These are phyloP conservation scores for Andricus quercusramuli DNA, from an alignment of 2,888 invertebrate species.

Conservation along the genomic window DNA sequence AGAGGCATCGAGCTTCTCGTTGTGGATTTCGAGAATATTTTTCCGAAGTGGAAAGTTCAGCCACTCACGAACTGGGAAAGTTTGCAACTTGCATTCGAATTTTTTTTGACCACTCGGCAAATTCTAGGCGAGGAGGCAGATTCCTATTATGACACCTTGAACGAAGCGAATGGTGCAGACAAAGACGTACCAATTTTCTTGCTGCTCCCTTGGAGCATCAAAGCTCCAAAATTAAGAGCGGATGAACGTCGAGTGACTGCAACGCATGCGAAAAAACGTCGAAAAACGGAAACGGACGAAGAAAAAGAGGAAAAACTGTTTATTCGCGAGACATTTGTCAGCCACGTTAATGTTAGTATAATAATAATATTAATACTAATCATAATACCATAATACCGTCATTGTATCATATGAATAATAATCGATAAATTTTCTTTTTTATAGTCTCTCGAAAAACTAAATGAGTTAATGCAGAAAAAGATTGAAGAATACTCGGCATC, in stretches of 20 bases:
- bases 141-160: not conserved
- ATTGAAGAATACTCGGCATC: not conserved
- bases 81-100: conserved; percentile 4
- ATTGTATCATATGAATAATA: not conserved
- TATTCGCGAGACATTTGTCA: conserved; percentile 41
- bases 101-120: not conserved
- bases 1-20: conserved; percentile 18
- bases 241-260: not conserved
- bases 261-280: conserved; percentile 4
- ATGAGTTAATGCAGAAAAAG: not conserved
- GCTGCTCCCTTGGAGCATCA: conserved; percentile 25
- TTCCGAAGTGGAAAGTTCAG: conserved; percentile 10
- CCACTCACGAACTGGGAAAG: conserved; percentile 22
- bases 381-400: too few relatives aligned
- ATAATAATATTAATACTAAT: not conserved
- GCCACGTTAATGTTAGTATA: conserved; percentile 41
- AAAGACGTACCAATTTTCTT: conserved; percentile 25
- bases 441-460: conserved; percentile 11
- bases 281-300: conserved; percentile 34
- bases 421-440: not conserved
- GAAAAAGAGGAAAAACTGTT: conserved; percentile 34
- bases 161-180: not conserved
- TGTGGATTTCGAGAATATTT: not conserved
- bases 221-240: conserved; percentile 33
- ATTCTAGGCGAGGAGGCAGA: conserved; percentile 13